phyloP scores from a whole-genome alignment of 2,888 invertebrate genomes.

The Philereme transversata region DNA sequence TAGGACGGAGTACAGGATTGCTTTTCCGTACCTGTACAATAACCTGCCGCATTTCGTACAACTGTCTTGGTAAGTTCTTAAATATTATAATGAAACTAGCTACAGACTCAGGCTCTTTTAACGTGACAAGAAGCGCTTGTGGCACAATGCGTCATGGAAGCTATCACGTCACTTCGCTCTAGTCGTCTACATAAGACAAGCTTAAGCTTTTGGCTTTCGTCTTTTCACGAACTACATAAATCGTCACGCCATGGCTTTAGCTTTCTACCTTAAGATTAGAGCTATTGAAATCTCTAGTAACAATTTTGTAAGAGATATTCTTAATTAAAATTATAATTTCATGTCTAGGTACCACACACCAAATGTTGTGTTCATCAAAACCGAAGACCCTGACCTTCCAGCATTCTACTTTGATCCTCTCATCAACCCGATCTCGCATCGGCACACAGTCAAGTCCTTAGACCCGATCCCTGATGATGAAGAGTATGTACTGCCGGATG shows the following conservation, averaged over 20 bases:
- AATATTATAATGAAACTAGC: background rate
- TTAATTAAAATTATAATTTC: background rate
- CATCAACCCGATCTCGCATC: constrained; percentile 99
- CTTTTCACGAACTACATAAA: too few relatives aligned
- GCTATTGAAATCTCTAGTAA: too few relatives aligned
- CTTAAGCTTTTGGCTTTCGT: background rate
- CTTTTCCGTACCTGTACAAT: constrained; percentile 99
- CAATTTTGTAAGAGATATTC: too few relatives aligned
- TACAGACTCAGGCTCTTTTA: background rate
- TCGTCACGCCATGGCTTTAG: too few relatives aligned
- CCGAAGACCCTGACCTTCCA: constrained; percentile 99
- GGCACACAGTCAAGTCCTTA: constrained; percentile 92
- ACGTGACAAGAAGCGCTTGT: too few relatives aligned
- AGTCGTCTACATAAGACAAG: background rate
- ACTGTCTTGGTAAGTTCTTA: constrained; percentile 93
- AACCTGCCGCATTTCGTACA: constrained; percentile 99
- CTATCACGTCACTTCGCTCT: background rate
- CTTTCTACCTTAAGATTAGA: too few relatives aligned
- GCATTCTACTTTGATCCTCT: constrained; percentile 99
- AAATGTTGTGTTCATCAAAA: constrained; percentile 99
- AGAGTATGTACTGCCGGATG: constrained; percentile 95
- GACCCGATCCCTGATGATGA: constrained; percentile 97
- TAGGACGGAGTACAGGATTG: constrained; percentile 99
- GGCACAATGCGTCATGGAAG: too few relatives aligned
- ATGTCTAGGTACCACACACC: constrained; percentile 97